Conservation (phyloP, 2,888 invertebrate species). For the Synergus gifuensis region DNA sequence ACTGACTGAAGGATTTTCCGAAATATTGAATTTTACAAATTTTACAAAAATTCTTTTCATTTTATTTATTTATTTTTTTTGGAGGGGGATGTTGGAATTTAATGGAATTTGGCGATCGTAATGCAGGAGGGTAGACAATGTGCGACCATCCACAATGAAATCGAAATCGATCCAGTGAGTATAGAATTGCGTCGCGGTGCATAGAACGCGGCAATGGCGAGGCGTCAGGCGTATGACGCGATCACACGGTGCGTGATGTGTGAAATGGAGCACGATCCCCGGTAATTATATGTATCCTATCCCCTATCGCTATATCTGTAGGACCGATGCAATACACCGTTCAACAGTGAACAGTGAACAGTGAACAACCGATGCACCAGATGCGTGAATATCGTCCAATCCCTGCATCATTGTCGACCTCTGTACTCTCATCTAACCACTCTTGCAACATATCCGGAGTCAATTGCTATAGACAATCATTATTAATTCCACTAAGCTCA, state of each 20-base stretch:
- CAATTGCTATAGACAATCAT: slow-evolving; percentile 23
- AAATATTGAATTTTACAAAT: too few relatives aligned
- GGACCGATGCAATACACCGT: slow-evolving; percentile 61
- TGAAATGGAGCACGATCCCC: slow-evolving; percentile 73
- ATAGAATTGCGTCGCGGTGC: slow-evolving; percentile 60
- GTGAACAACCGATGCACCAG: slow-evolving; percentile 70
- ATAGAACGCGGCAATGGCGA: slow-evolving; percentile 61
- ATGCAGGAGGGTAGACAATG: slow-evolving; percentile 6
- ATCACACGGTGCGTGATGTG: slow-evolving; percentile 73
- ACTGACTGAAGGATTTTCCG: too few relatives aligned
- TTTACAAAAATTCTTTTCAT: too few relatives aligned
- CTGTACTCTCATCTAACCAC: slow-evolving; percentile 35
- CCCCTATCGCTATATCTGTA: slow-evolving; percentile 65
- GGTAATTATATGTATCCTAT: slow-evolving; percentile 75
- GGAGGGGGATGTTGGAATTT: not conserved
- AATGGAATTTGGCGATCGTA: not conserved
- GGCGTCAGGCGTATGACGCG: slow-evolving; percentile 73
- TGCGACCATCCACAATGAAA: slow-evolving; percentile 59
- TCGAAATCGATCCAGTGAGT: slow-evolving; percentile 62
- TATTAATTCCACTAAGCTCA: not conserved
- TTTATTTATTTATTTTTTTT: too few relatives aligned
- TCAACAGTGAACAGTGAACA: slow-evolving; percentile 61
- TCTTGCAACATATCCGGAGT: slow-evolving; percentile 31
- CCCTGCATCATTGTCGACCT: slow-evolving; percentile 60
- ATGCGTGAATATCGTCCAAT: slow-evolving; percentile 66